Evolutionary conservation across 2,113 vertebrate genomes (phyloP).

Genomic region (Mustela lutreola): DNA sequence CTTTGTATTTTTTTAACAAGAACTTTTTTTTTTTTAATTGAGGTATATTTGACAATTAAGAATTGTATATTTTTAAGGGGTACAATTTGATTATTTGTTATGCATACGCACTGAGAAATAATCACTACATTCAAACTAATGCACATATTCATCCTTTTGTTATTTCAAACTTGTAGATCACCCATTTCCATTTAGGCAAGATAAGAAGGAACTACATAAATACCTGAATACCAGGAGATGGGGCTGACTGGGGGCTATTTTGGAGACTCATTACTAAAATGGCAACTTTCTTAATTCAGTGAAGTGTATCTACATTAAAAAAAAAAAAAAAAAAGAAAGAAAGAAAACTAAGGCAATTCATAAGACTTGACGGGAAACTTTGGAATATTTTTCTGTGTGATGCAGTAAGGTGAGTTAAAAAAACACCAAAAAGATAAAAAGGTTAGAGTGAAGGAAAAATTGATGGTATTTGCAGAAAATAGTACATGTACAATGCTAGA

Average conservation of each 20-base stretch:
- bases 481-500: background rate
- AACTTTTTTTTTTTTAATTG: background rate
- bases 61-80: background rate
- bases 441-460: background rate
- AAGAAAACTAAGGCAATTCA: background rate
- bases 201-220: background rate
- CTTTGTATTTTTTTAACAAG: background rate
- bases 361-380: background rate
- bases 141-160: background rate
- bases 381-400: background rate
- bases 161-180: background rate
- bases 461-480: background rate
- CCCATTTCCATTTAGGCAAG: background rate
- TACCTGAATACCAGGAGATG: background rate
- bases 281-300: background rate
- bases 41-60: background rate
- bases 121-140: background rate
- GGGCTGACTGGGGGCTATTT: background rate
- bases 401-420: background rate
- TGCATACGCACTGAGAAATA: background rate
- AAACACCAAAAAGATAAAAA: background rate
- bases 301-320: background rate
- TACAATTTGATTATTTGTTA: background rate
- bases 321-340: background rate
- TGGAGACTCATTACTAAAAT: background rate